phyloP scores from a whole-genome alignment of 2,797 vertebrate genomes.

The Linurgus olivaceus region DNA sequence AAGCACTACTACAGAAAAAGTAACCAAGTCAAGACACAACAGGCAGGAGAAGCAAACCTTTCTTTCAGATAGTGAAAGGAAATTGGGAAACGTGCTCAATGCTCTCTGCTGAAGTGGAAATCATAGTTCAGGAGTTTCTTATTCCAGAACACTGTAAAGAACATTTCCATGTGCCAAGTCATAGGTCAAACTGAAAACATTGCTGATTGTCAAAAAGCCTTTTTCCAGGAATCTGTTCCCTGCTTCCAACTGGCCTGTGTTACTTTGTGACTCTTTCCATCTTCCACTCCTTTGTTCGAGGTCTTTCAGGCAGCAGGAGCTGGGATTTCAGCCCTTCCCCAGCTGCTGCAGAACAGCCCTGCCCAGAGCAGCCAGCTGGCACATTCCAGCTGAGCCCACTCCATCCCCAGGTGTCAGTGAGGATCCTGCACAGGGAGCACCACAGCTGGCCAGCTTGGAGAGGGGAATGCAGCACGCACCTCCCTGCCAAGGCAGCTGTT shows the following conservation, averaged over 20 bases:
- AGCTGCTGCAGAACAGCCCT: not conserved
- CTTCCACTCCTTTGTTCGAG: not conserved
- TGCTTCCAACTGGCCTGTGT: not conserved
- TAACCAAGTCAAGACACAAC: not conserved
- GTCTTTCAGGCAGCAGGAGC: not conserved
- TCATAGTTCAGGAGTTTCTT: not conserved
- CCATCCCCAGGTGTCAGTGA: not conserved
- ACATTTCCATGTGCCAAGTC: constrained; percentile 25
- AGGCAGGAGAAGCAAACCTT: not conserved
- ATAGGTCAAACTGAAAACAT: not conserved
- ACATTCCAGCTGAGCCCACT: not conserved
- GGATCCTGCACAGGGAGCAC: not conserved
- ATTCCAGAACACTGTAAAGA: constrained; percentile 22
- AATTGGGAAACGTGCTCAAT: not conserved
- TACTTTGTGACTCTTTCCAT: constrained; percentile 2
- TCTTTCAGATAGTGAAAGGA: not conserved
- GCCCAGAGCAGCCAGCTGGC: not conserved
- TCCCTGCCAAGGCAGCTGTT: not conserved
- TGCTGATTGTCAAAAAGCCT: not conserved
- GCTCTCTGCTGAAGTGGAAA: not conserved
- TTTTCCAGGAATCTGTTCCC: constrained; percentile 20
- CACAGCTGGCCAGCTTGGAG: not conserved
- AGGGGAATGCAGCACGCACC: not conserved
- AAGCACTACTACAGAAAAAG: not conserved
- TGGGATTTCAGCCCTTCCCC: not conserved